A percentile compares a stretch with the other conserved stretches of the same genome.
These are phyloP conservation scores for Cheirogaleus medius DNA, from an alignment of 2,113 vertebrate genomes.

Conservation along the genomic window DNA sequence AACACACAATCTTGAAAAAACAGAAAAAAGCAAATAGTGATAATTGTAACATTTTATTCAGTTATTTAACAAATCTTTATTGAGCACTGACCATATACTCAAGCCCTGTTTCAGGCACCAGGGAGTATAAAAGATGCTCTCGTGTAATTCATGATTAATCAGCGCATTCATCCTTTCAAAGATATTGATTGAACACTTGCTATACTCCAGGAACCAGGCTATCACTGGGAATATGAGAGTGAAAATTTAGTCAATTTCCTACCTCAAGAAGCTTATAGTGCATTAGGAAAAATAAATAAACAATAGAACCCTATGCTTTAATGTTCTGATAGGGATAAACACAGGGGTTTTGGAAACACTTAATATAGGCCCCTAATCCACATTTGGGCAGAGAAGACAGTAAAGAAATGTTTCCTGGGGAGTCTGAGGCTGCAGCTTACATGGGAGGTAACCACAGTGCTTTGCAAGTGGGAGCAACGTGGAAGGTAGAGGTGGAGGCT, in stretches of 20 bases:
- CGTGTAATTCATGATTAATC: neutral
- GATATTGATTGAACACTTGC: neutral
- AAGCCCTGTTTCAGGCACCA: neutral
- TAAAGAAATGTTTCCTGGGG: neutral
- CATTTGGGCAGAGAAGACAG: neutral
- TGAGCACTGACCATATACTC: no score
- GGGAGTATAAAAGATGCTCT: neutral
- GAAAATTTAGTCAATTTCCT: neutral
- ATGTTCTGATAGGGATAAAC: neutral
- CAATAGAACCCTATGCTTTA: neutral
- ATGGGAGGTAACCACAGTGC: accelerated
- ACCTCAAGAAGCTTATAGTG: neutral
- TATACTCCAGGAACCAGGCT: neutral
- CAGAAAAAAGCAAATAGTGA: neutral
- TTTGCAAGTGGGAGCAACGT: neutral
- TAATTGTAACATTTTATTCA: neutral
- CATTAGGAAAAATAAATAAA: neutral
- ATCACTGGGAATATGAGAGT: neutral
- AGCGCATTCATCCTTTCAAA: neutral
- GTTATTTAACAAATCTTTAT: neutral
- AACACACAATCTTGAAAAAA: neutral
- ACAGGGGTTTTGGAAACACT: neutral
- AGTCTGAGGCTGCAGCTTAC: accelerated
- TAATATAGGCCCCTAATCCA: neutral
- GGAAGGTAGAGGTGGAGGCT: neutral